These are phyloP conservation scores for Harpalus rufipes DNA, from an alignment of 2,888 invertebrate genomes.

Conservation along the genomic window DNA sequence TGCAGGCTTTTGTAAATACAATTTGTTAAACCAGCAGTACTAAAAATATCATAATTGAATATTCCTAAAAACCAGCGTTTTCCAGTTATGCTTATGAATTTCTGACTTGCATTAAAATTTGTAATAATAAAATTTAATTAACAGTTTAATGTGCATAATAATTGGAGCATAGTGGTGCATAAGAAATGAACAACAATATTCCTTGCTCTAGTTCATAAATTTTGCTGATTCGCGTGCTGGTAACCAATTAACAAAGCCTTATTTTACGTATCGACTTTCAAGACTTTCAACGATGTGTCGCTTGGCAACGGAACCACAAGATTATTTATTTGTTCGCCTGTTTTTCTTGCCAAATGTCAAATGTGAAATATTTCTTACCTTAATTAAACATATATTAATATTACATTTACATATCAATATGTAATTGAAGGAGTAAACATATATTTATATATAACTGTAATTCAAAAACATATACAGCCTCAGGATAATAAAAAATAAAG, in stretches of 20 bases:
- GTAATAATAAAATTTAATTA: constrained; percentile 31
- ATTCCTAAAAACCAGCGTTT: not conserved
- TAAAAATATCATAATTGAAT: too few species aligned
- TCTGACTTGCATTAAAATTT: not conserved
- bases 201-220: constrained; percentile 26
- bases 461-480: not conserved
- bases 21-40: too few species aligned
- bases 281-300: not conserved
- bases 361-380: constrained; percentile 11
- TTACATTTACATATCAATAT: constrained; percentile 21
- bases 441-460: not conserved
- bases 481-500: constrained; percentile 27
- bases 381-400: not conserved
- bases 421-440: constrained; percentile 9
- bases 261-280: constrained; percentile 23
- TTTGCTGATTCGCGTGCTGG: constrained; percentile 7
- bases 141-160: not conserved
- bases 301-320: constrained; percentile 36
- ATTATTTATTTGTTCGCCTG: constrained; percentile 30
- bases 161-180: constrained; percentile 12
- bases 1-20: too few species aligned
- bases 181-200: constrained; percentile 33
- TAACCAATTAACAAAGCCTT: constrained; percentile 21
- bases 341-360: constrained; percentile 39
- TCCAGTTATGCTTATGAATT: not conserved